Conservation (phyloP, 2,113 vertebrate genomes). For the Centropus bengalensis region DNA sequence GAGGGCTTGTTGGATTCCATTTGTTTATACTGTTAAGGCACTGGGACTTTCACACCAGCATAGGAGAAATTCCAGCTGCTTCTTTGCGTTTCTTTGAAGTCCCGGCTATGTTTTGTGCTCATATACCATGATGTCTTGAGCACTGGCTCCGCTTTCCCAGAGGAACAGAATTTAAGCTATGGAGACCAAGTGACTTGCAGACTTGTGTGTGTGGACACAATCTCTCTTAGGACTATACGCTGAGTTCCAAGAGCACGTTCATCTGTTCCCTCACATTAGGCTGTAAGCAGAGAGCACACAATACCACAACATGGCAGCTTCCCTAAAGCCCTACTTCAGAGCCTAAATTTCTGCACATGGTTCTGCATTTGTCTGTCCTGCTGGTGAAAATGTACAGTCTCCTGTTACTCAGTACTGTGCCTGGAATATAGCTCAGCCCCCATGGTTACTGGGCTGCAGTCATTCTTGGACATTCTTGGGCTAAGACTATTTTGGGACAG, state of each 20-base stretch:
- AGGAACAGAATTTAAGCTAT: not conserved
- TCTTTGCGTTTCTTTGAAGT: not conserved
- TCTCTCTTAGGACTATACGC: not conserved
- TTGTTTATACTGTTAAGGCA: not conserved
- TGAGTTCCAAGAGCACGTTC: constrained; percentile 8
- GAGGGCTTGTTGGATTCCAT: not conserved
- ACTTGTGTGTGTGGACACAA: not conserved
- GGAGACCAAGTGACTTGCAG: not conserved
- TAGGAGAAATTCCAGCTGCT: not conserved
- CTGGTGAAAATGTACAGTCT: not conserved
- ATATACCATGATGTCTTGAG: not conserved
- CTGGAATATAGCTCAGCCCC: not conserved
- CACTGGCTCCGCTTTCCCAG: fast-evolving
- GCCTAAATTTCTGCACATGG: fast-evolving
- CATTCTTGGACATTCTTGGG: not conserved
- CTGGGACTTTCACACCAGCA: not conserved
- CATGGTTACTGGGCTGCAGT: not conserved
- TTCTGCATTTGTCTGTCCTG: not conserved
- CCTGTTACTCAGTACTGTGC: not conserved
- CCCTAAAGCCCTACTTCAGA: not conserved
- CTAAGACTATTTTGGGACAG: not conserved
- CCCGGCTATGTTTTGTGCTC: not conserved
- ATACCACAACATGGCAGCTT: not conserved
- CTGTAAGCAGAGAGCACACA: not conserved
- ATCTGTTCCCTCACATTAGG: not conserved